Evolutionary conservation across 2,113 vertebrate genomes (phyloP), one percentile per base, ranked within the genome.

Genomic region (Platichthys stellatus): DNA sequence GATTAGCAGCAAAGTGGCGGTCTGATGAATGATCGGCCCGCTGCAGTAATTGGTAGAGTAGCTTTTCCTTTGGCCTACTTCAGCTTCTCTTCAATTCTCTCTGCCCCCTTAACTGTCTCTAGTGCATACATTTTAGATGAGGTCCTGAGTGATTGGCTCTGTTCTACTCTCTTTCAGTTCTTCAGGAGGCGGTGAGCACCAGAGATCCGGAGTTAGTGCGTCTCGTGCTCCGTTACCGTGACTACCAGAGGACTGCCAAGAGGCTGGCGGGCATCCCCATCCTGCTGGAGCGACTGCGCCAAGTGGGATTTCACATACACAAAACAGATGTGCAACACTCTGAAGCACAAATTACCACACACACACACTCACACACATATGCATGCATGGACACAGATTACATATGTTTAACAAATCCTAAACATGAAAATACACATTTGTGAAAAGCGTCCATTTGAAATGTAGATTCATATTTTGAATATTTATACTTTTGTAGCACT

Each of bases 181-280:
- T 99, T 43, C 98, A 99, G 93, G 98, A 99, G 87, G 98, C 97
- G 0, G 97, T 99, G 89, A 98, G 97, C 72, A 97, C 97, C 71
- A 94, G 96, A 2, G 96, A 98, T 88, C 95, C 97, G 43, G 97
- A 98, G 87, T 80, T 99, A 84, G 97, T 99, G 76, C 96, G 97
- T 80, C 93, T 98, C 70, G 96, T 97, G 70, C 94, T 99, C 72
- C 93, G 96, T 89, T 97, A 98, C 92, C 96, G 98, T 0, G 98
- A 99, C 94, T 97, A 98, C 94, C 98, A 99, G 92, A 94, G 98
- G 83, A 95, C 96, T 75, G 93, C 96, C 87, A 97, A 97, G 89
- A 95, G 98, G 74, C 93, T 99, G 92, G 97, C 98, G 0, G 97
- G 96, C 63, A 98, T 99, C 87, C 98, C 98, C 0, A 90, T 96